Evolutionary conservation across 2,888 invertebrate species (phyloP), one percentile per base, ranked within the genome.

Genomic region (Yponomeuta evonymella): DNA sequence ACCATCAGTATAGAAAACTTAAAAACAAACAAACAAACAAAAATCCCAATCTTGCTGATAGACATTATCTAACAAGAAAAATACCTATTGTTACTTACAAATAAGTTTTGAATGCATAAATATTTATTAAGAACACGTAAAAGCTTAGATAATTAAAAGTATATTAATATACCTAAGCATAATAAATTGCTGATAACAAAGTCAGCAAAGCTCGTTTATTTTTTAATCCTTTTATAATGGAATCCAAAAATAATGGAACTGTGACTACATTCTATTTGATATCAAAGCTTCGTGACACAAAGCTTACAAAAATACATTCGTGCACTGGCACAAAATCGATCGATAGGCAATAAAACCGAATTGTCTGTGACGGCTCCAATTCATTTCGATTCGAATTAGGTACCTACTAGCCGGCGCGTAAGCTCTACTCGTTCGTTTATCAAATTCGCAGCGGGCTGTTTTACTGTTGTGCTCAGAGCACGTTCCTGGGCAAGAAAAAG

Each of bases 351-450:
- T 70, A 62, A 70, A 70, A 70, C 8, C 63, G 36, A 70, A 70
- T 70, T 62, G 70, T n/a, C 62, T 70, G 70, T 70, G 70, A 70
- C 70, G 63, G 12, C 62, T 30, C 23, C 70, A 62, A 70, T 70
- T 70, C 70, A 70, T 72, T 81, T 81, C 79, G 79, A 81, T 78
- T 78, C 79, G 78, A 77, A 70, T 70, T 70, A 70, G 70, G 70
- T 63, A 43, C n/a, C n/a, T n/a, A n/a, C 29, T 48, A 63, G 68
- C 23, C n/a, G 23, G 23, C 29, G 66, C 75, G 75, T 76, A 76
- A 80, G 79, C 78, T 81, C 78, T 77, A 5, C 33, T 81, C 81
- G 82, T 79, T 83, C 80, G 77, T 78, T 85, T 85, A 81, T 83
- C 80, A 82, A 82, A 84, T 84, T 82, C 81, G 77, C 78, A 79